These are phyloP conservation scores for Sebastes diploproa DNA, from an alignment of 2,797 vertebrate genomes.

Conservation along the genomic window DNA sequence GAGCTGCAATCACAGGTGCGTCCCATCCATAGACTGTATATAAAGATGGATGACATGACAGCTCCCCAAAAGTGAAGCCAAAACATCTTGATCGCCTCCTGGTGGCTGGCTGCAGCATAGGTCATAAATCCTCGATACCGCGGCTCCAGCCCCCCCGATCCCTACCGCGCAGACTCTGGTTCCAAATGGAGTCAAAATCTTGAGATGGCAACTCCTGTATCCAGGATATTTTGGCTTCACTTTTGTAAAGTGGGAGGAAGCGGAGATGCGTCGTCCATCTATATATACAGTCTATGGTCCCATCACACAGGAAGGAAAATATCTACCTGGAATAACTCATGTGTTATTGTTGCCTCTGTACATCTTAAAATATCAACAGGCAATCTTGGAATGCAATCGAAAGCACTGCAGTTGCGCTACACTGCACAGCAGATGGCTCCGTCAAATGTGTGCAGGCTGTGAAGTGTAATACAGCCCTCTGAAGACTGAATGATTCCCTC, in stretches of 20 bases:
- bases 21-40: no score
- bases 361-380: conserved; percentile 41
- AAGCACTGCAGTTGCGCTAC: conserved; percentile 16
- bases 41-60: no score
- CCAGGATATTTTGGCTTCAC: no score
- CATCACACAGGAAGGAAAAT: background rate
- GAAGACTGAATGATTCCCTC: conserved; percentile 30
- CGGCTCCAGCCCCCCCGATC: no score
- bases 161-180: no score
- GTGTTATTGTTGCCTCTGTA: background rate
- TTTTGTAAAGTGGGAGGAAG: no score
- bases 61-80: no score
- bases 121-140: no score
- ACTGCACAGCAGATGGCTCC: conserved; percentile 39
- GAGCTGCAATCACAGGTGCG: background rate
- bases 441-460: conserved; percentile 39
- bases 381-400: conserved; percentile 23
- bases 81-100: no score
- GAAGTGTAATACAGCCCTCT: conserved; percentile 31
- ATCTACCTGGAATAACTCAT: background rate
- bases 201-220: no score
- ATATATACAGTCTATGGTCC: background rate
- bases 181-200: no score
- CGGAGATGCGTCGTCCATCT: background rate
- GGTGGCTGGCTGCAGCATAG: no score